phyloP scores from a whole-genome alignment of 2,888 invertebrate species.

The Machimus atricapillus region DNA sequence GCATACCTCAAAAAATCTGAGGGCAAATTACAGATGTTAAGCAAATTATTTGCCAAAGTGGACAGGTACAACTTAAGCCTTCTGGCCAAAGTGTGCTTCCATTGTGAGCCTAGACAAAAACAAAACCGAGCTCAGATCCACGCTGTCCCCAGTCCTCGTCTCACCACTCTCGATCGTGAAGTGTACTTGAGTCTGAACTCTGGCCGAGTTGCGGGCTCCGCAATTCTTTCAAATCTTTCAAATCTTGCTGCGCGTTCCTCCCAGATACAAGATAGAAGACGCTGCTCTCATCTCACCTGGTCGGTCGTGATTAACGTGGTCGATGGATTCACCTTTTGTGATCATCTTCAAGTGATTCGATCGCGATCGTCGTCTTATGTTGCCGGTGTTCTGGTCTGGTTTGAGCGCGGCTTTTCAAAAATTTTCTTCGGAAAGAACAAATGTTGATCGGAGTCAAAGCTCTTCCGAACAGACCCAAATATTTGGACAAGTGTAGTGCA shows the following conservation, averaged over 20 bases:
- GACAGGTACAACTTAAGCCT: not conserved
- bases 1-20: not conserved
- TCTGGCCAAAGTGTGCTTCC: not conserved
- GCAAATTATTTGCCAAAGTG: not conserved
- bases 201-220: not conserved
- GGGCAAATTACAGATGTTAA: not conserved
- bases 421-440: not conserved
- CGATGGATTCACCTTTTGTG: constrained; percentile 1
- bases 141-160: not conserved
- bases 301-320: constrained; percentile 25
- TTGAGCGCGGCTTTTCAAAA: not conserved
- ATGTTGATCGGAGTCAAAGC: not conserved
- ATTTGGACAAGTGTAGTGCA: constrained; percentile 28
- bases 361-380: not conserved
- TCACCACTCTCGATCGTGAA: not conserved
- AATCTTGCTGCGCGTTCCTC: not conserved
- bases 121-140: not conserved
- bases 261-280: not conserved
- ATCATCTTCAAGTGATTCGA: constrained; percentile 6
- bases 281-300: not conserved
- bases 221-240: constrained; percentile 25
- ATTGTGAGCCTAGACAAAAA: constrained; percentile 14
- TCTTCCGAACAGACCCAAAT: not conserved
- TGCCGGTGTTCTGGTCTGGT: not conserved
- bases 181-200: not conserved